Percentiles rank a stretch among this genome's conserved stretches.
Conservation (phyloP, 2,888 invertebrate genomes). For the Meloe dianella region DNA sequence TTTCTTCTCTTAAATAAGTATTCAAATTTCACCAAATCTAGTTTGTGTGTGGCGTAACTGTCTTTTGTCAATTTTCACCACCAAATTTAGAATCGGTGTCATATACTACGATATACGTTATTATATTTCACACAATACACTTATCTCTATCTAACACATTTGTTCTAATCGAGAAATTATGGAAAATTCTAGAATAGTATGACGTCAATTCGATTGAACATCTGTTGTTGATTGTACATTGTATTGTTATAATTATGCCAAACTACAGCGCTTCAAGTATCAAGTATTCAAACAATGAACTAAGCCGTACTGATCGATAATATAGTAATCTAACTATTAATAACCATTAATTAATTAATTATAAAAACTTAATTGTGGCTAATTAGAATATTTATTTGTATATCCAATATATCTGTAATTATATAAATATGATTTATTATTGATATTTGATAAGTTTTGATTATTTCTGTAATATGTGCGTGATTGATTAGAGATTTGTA, state of each 20-base stretch:
- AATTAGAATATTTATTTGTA: too few species aligned
- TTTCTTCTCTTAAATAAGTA: constrained; percentile 40
- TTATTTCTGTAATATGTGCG: too few species aligned
- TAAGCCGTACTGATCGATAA: neutral
- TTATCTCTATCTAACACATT: neutral
- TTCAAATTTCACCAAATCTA: constrained; percentile 40
- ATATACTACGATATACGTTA: constrained; percentile 39
- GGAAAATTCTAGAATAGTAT: neutral
- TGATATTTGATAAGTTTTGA: too few species aligned
- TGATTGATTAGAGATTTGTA: too few species aligned
- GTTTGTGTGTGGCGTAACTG: constrained; percentile 49
- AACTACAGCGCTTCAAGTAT: neutral
- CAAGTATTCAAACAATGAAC: neutral
- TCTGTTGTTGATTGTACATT: neutral
- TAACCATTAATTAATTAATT: neutral
- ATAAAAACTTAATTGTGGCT: too few species aligned
- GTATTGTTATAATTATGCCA: neutral
- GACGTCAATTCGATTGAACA: neutral
- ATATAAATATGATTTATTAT: too few species aligned
- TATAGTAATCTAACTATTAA: neutral
- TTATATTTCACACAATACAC: neutral
- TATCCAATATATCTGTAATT: too few species aligned
- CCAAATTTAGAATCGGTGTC: constrained; percentile 42
- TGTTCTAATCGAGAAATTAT: neutral
- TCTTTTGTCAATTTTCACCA: constrained; percentile 48